Evolutionary conservation across 2,797 vertebrate species (phyloP), one percentile per base, ranked within the genome.

Genomic region (Gymnothorax javanicus): DNA sequence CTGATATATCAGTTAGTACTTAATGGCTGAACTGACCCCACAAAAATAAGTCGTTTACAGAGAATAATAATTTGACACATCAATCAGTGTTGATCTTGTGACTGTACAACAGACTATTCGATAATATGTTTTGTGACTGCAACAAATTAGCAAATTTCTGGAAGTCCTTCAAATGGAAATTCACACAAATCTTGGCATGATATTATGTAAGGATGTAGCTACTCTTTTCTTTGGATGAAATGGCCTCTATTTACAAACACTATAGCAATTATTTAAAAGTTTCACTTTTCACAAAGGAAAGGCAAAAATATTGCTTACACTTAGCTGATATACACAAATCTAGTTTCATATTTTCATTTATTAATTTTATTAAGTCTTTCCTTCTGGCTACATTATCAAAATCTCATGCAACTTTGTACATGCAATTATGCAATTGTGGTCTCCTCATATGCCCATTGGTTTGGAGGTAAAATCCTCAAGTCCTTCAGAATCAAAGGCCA

Each of bases 361-460:
- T 25, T 71, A n/a, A 27, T 71, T 71, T 71, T 12, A 27, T 13
- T 5, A 33, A 33, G 33, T 75, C 13, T 69, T 43, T 71, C 71
- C 27, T 75, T 43, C 15, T 33, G 71, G 71, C 27, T 75, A 13
- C 27, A 69, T 33, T 43, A 75, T 25, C 71, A 75, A 2, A 25
- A 71, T 27, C 62, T 64, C 4, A 0, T 56, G 56, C 58, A n/a
- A 50, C 64, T 79, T 54, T 8, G 12, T 82, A n/a, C 84, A 69
- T 59, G 58, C 75, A 85, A 87, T 82, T 82, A 69, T 59, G 58
- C 75, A 85, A 87, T 82, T 82, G 75, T 50, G 77, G 33, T 69
- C 50, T 57, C 15, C 52, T 87, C 11, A 85, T 84, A 73, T 33
- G 17, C 54, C 27, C 77, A 54, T 52, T 20, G 27, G 0, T 67